These are phyloP conservation scores for Zelostemma sp. DNA, from an alignment of 1,140 invertebrate genomes.

Conservation along the genomic window DNA sequence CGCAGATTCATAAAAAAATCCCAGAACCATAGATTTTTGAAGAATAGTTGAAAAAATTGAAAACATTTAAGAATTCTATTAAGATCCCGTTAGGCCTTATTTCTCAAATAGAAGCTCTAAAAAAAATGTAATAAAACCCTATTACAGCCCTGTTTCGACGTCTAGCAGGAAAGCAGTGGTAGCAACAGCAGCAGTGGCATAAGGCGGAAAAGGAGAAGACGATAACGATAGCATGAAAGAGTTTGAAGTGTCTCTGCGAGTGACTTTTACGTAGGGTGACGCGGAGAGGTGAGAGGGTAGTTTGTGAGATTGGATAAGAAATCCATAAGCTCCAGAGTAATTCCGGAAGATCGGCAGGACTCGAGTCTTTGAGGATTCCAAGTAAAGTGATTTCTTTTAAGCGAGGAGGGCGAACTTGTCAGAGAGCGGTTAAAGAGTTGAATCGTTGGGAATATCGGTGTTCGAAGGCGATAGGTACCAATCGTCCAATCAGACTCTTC, in stretches of 20 bases:
- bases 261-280: constrained; percentile 39
- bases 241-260: constrained; percentile 41
- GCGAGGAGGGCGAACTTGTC: constrained; percentile 15
- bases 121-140: no score
- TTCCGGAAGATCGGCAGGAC: constrained; percentile 49
- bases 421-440: constrained; percentile 7
- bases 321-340: constrained; percentile 61
- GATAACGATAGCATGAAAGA: constrained; percentile 38
- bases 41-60: no score
- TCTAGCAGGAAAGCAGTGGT: no score
- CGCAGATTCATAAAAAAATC: no score
- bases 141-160: no score
- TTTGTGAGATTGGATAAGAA: constrained; percentile 60
- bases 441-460: constrained; percentile 13
- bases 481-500: constrained; percentile 27
- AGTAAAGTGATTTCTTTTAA: constrained; percentile 55
- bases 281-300: constrained; percentile 37
- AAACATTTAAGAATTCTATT: no score
- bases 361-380: constrained; percentile 47
- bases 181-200: no score
- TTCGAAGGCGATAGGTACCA: constrained; percentile 36
- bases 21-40: no score
- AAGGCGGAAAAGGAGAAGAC: constrained; percentile 22
- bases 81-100: no score
- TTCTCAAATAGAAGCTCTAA: no score